Evolutionary conservation across 2,797 vertebrate species (phyloP).

Genomic region (Acanthurus lineatus): DNA sequence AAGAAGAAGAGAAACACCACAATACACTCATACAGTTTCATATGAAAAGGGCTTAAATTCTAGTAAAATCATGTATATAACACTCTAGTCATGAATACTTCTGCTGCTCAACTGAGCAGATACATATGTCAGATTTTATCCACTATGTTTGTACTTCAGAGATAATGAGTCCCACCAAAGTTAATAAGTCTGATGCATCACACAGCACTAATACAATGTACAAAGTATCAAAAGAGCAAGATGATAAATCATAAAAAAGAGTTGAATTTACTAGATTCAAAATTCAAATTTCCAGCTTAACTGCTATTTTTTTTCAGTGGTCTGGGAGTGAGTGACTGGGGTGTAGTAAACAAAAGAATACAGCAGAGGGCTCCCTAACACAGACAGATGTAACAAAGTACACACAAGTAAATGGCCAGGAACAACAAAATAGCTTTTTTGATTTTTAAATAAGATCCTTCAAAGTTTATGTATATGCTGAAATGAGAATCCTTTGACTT

Average conservation of each 20-base stretch:
- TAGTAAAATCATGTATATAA: too few relatives aligned
- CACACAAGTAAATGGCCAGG: too few relatives aligned
- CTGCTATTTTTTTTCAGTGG: not conserved
- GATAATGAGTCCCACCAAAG: not conserved
- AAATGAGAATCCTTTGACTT: not conserved
- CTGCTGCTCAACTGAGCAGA: too few relatives aligned
- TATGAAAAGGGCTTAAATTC: too few relatives aligned
- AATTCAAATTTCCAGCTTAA: not conserved
- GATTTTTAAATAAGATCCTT: not conserved
- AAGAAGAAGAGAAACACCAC: too few relatives aligned
- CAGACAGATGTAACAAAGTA: not conserved
- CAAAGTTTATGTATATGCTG: not conserved
- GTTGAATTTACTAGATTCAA: not conserved
- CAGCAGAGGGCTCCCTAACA: slow-evolving; percentile 43
- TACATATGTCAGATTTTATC: too few relatives aligned
- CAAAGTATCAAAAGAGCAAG: not conserved
- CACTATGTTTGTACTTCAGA: too few relatives aligned
- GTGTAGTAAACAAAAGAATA: slow-evolving; percentile 9
- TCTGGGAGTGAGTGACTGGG: not conserved
- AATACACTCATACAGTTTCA: too few relatives aligned
- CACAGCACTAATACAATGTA: not conserved
- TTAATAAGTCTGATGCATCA: not conserved
- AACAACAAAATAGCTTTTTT: not conserved
- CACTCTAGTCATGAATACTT: too few relatives aligned
- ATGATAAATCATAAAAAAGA: not conserved